Evolutionary conservation across 2,888 invertebrate genomes (phyloP), one percentile per base, ranked within the genome.

Genomic region (Nudaria mundana): DNA sequence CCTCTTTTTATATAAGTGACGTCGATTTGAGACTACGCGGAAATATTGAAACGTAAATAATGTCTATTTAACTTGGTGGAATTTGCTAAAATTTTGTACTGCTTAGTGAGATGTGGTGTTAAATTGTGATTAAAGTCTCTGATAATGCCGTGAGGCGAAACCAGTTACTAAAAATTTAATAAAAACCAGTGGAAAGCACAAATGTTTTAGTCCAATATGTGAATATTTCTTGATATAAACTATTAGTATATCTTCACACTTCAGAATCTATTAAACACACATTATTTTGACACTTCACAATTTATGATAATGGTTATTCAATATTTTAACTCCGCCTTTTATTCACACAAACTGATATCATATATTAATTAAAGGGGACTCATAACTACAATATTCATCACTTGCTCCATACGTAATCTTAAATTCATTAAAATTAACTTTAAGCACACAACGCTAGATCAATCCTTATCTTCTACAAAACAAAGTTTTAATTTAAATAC

Each of bases 321-420:
- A 28, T 28, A 28, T 28, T 14, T 28, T 28, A 28, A 13, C n/a
- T 4, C 7, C 14, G 2, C n/a, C 28, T 14, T n/a, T n/a, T 28
- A 28, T 28, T 28, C 28, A 14, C 28, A 15, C n/a, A n/a, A 15
- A 15, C 14, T 14, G 14, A 8, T 0, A 15, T 14, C 28, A n/a
- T 1, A 14, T 2, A 14, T n/a, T 28, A 28, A 28, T n/a, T 14
- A 28, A 28, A 14, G 5, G 13, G 6, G 14, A 4, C 14, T 14
- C 28, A 14, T 28, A n/a, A 28, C 15, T n/a, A 28, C 14, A 13
- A 15, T 28, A 28, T 28, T 28, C 28, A 28, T 28, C 28, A 28
- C 28, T 13, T 28, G n/a, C 26, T 13, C 13, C 14, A 28, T 14
- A 14, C 28, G n/a, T 28, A 14, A 14, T 3, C 8, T 25, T 10